phyloP scores from a whole-genome alignment of 2,888 invertebrate species.

The Euclidia mi region DNA sequence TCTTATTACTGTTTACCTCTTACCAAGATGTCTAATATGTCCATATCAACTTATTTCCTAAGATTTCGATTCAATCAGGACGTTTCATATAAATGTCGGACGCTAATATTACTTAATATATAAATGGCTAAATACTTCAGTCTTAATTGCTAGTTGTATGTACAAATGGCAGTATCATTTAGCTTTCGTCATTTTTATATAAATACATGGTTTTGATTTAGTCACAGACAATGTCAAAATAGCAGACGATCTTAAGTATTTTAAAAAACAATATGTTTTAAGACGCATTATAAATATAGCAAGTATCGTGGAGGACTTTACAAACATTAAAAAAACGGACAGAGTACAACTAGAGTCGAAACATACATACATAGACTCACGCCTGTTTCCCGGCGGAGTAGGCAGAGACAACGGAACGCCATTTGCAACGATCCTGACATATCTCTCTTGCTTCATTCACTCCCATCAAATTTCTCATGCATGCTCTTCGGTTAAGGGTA shows the following conservation, averaged over 20 bases:
- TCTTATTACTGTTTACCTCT: background rate
- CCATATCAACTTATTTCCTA: conserved; percentile 44
- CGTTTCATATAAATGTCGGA: conserved; percentile 79
- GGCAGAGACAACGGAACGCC: too few relatives aligned
- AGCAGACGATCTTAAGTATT: background rate
- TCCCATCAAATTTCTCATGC: too few relatives aligned
- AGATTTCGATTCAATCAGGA: conserved; percentile 80
- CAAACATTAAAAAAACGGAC: too few relatives aligned
- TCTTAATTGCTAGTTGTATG: conserved; percentile 76
- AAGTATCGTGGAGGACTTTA: too few relatives aligned
- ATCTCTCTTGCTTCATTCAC: too few relatives aligned
- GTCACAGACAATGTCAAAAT: conserved; percentile 25
- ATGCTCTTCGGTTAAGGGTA: too few relatives aligned
- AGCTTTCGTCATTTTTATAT: conserved; percentile 73
- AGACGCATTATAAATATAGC: too few relatives aligned
- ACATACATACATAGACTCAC: too few relatives aligned
- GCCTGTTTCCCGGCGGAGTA: too few relatives aligned
- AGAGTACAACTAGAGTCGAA: too few relatives aligned
- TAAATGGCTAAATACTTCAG: conserved; percentile 58
- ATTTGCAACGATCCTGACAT: too few relatives aligned
- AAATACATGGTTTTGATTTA: conserved; percentile 43
- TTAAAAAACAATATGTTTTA: too few relatives aligned
- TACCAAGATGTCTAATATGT: conserved; percentile 12
- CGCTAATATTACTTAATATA: conserved; percentile 56
- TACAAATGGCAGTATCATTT: conserved; percentile 86